Base-by-base conservation (phyloP, 64 coral and sea anemone species). In the Porites australiensis region DNA sequence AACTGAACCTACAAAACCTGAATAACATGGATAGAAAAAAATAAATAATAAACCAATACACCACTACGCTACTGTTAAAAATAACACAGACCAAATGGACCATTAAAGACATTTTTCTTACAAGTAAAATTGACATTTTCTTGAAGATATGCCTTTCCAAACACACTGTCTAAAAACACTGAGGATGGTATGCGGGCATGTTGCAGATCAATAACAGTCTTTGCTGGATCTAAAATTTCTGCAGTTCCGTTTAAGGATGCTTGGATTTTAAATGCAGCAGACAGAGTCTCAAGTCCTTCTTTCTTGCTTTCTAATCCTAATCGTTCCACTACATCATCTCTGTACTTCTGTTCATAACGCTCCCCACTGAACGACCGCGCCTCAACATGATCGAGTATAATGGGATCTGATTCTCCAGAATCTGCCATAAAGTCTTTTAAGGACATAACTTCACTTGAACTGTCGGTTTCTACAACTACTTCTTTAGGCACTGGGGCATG, bases 351-450 rank as follows among this genome's bases (percentile, higher is more conserved):
- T 2, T 77, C 64, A 45, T 70, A 88, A 54, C 57, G 83, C 27
- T 70, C 75, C 19, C 75, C 83, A 21, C 93, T 90, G 6, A 79
- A 73, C 54, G 75, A 58, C 65, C 37, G 55, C 18, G 77, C 87
- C 2, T 72, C 82, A 43, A 92, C 71, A 18, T 96, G 84, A 54
- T 81, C 82, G 9, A 91, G 51, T 27, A 90, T 47, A 3, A 96
- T 65, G 50, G 95, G 95, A n/a, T 86, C 27, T 37, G 27, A 37
- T 37, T 37, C 88, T 70, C 90, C 88, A 50, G 79, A 50, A 20
- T 57, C 86, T n/a, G 80, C 55, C 95, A 97, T 97, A 11, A 93
- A 86, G 61, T 97, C 95, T 52, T 97, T 97, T 27, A 97, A 75
- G 14, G 95, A 97, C 47, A 97, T 53, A 13, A 97, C 94, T 53